These are phyloP conservation scores for Eueides isabella DNA, from an alignment of 1,140 invertebrate genomes.

Conservation along the genomic window DNA sequence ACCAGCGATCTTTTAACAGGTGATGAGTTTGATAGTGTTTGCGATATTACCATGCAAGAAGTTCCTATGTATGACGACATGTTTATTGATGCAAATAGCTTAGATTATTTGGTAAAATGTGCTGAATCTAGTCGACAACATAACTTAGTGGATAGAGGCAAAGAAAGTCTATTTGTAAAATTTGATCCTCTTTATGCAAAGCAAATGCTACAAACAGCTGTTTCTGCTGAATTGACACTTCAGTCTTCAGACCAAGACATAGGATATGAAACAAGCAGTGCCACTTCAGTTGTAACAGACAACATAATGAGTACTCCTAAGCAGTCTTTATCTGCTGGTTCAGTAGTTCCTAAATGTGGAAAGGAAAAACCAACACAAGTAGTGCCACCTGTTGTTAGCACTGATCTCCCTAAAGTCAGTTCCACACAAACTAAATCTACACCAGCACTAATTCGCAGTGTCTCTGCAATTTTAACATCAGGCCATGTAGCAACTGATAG, in stretches of 20 bases:
- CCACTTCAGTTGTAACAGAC: conserved; percentile 59
- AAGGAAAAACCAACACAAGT: conserved; percentile 72
- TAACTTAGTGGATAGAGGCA: conserved; percentile 70
- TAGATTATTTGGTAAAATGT: conserved; percentile 71
- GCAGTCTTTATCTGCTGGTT: conserved; percentile 54
- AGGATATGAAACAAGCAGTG: conserved; percentile 74
- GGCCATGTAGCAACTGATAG: conserved; percentile 67
- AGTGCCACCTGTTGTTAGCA: conserved; percentile 65
- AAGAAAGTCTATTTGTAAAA: conserved; percentile 84
- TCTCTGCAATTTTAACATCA: conserved; percentile 70
- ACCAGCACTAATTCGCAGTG: conserved; percentile 64
- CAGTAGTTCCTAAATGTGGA: conserved; percentile 44
- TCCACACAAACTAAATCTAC: conserved; percentile 43
- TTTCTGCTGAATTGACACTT: conserved; percentile 42
- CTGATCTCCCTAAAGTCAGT: conserved; percentile 47
- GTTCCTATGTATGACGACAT: conserved; percentile 61
- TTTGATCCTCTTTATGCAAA: conserved; percentile 84
- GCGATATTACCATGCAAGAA: conserved; percentile 74
- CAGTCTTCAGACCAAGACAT: conserved; percentile 57
- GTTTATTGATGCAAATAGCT: conserved; percentile 64
- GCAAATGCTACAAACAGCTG: conserved; percentile 49
- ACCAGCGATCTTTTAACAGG: conserved; percentile 70
- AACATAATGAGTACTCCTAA: conserved; percentile 51
- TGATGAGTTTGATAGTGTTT: conserved; percentile 64
- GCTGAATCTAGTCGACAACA: conserved; percentile 61